These are phyloP conservation scores for Norana najaformis DNA, from an alignment of 2,888 invertebrate species.

Conservation along the genomic window DNA sequence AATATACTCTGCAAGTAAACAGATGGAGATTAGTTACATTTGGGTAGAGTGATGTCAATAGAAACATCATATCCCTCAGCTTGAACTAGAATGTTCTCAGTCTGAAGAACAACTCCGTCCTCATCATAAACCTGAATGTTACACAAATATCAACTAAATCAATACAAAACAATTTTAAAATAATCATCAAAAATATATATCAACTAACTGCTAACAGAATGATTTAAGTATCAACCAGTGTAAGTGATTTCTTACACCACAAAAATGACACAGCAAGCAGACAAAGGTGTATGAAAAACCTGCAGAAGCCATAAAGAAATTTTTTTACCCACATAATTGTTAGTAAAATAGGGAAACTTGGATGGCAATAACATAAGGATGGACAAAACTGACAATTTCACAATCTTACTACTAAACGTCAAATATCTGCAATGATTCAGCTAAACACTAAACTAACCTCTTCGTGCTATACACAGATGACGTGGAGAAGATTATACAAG, in stretches of 20 bases:
- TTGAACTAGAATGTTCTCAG: conserved; percentile 58
- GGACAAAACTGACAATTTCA: neutral
- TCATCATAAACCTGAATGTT: conserved; percentile 57
- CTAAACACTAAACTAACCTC: too few species aligned
- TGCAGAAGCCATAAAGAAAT: too few species aligned
- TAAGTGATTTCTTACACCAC: too few species aligned
- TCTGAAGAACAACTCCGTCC: conserved; percentile 50
- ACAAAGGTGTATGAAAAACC: too few species aligned
- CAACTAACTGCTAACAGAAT: neutral
- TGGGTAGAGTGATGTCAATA: conserved; percentile 63
- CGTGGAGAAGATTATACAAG: too few species aligned
- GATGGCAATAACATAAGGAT: too few species aligned
- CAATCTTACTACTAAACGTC: neutral
- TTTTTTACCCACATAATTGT: too few species aligned
- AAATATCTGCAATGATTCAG: too few species aligned
- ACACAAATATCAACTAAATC: neutral
- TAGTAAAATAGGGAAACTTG: too few species aligned
- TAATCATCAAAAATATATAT: neutral
- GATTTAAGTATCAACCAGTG: neutral
- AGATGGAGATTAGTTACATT: conserved; percentile 51
- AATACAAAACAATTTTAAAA: neutral
- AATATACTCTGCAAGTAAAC: neutral
- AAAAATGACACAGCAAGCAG: too few species aligned
- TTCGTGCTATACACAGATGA: too few species aligned
- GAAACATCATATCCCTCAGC: conserved; percentile 64